phyloP scores from a whole-genome alignment of 30 jellyfish, hydroid and myxozoan species.

The Aurelia aurita complex sp. Pacific region DNA sequence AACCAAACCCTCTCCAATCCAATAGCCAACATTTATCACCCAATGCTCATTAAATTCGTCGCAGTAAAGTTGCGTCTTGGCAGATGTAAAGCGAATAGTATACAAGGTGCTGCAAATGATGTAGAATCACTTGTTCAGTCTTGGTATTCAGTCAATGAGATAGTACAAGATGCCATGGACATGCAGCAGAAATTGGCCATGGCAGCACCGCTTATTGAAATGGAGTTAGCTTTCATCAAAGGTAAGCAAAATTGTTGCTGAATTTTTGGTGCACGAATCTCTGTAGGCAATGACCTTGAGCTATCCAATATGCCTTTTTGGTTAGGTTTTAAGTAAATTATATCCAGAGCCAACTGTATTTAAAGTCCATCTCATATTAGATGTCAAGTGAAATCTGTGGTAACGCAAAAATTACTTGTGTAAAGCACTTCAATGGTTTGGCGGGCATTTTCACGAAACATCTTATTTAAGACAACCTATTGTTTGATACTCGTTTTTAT shows the following conservation, averaged over 20 bases:
- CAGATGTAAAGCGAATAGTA: slow-evolving; percentile 19
- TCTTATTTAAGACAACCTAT: too few relatives aligned
- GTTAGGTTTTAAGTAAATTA: too few relatives aligned
- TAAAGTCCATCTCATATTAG: too few relatives aligned
- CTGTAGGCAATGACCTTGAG: too few relatives aligned
- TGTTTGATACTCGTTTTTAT: too few relatives aligned
- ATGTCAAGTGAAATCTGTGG: too few relatives aligned
- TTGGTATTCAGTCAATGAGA: not conserved
- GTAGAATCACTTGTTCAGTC: slow-evolving; percentile 14
- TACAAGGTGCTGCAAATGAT: not conserved
- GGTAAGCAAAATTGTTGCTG: not conserved
- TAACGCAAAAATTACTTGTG: too few relatives aligned
- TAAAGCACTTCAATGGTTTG: too few relatives aligned
- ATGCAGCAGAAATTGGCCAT: slow-evolving; percentile 17
- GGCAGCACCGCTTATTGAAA: slow-evolving; percentile 16
- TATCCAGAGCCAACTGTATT: too few relatives aligned
- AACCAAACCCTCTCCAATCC: slow-evolving; percentile 26
- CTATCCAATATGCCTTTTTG: too few relatives aligned
- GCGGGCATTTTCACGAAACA: too few relatives aligned
- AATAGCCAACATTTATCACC: slow-evolving; percentile 33
- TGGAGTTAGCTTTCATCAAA: slow-evolving; percentile 26
- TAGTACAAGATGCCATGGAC: slow-evolving; percentile 27
- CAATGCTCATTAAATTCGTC: slow-evolving; percentile 14
- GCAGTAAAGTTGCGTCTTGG: slow-evolving; percentile 61
- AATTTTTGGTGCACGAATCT: not conserved